phyloP scores from a whole-genome alignment of 2,888 invertebrate species.

The Limenitis arthemis region DNA sequence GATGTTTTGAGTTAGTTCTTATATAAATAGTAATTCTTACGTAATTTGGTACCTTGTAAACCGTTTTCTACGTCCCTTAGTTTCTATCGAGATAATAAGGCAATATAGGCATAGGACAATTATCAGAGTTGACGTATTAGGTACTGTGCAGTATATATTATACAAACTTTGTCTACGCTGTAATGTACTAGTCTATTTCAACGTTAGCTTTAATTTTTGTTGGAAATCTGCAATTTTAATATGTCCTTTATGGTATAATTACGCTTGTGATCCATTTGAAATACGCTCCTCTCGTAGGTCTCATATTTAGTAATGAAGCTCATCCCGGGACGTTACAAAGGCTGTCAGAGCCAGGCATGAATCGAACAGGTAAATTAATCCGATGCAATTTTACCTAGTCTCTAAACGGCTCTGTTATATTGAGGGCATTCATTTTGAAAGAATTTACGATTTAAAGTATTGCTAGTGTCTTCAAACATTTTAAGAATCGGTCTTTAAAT shows the following conservation, averaged over 20 bases:
- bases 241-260: background rate
- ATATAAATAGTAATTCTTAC: too few relatives aligned
- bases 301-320: constrained; percentile 36
- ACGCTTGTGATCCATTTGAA: background rate
- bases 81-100: too few relatives aligned
- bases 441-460: background rate
- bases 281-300: constrained; percentile 5
- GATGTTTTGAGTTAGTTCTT: too few relatives aligned
- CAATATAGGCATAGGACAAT: too few relatives aligned
- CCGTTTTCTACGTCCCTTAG: too few relatives aligned
- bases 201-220: background rate
- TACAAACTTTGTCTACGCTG: background rate
- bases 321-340: constrained; percentile 41
- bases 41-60: too few relatives aligned
- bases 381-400: constrained; percentile 33
- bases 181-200: background rate
- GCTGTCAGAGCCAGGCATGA: constrained; percentile 49
- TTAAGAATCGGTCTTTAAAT: too few relatives aligned
- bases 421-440: constrained; percentile 5
- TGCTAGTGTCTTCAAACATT: too few relatives aligned
- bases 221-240: background rate
- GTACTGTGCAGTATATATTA: too few relatives aligned
- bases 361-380: constrained; percentile 57
- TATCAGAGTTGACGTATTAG: too few relatives aligned
- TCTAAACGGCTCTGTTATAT: constrained; percentile 5